These are phyloP conservation scores for Scomber japonicus DNA, from an alignment of 2,113 vertebrate genomes.

Conservation along the genomic window DNA sequence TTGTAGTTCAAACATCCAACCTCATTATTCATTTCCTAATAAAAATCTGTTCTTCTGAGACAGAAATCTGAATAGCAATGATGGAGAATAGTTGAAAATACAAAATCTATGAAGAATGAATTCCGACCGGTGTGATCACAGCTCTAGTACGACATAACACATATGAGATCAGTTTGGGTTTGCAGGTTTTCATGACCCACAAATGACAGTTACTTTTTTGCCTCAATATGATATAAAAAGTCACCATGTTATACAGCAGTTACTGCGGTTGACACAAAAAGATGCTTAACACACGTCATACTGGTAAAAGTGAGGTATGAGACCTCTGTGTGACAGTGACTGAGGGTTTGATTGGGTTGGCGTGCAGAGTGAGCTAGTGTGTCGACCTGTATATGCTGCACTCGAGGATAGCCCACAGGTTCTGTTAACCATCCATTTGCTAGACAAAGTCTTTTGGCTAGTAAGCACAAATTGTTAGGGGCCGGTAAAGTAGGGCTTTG, in stretches of 20 bases:
- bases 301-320: not conserved
- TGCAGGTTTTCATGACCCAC: constrained; percentile 10
- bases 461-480: constrained; percentile 62
- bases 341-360: not conserved
- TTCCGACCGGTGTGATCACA: constrained; percentile 6
- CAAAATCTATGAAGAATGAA: constrained; percentile 4
- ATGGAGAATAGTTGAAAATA: not conserved
- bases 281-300: constrained; percentile 5
- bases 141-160: constrained; percentile 15
- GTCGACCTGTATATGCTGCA: constrained; percentile 6
- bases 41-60: constrained; percentile 4
- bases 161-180: constrained; percentile 22
- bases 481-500: constrained; percentile 27
- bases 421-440: constrained; percentile 15
- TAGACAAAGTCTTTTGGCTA: constrained; percentile 49
- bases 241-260: constrained; percentile 7
- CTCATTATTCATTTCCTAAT: constrained; percentile 21
- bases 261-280: constrained; percentile 15
- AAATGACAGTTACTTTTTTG: constrained; percentile 16
- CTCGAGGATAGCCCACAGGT: constrained; percentile 6
- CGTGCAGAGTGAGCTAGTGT: not conserved
- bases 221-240: not conserved
- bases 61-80: constrained; percentile 9
- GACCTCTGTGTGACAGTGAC: constrained; percentile 11
- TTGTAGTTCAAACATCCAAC: constrained; percentile 32